phyloP scores from a whole-genome alignment of 2,113 vertebrate genomes.

The Gallinago media region DNA sequence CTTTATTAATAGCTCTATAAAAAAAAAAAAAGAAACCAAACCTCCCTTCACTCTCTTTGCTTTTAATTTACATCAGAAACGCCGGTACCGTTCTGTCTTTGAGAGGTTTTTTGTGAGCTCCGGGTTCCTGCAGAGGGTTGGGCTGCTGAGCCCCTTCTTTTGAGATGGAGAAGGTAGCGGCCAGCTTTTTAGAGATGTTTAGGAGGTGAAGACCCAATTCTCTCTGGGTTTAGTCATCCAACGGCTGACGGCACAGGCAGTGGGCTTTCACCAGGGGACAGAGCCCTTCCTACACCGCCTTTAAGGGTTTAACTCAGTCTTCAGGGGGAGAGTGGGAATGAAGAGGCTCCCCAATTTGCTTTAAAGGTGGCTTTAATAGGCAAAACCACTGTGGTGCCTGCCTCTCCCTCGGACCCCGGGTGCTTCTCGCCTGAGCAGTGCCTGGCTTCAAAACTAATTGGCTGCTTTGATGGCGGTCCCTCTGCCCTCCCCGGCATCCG shows the following conservation, averaged over 20 bases:
- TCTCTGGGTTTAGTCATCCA: neutral
- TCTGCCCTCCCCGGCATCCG: neutral
- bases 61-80: constrained; percentile 49
- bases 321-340: neutral
- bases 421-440: neutral
- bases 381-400: neutral
- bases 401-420: neutral
- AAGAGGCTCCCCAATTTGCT: neutral
- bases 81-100: neutral
- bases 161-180: neutral
- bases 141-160: neutral
- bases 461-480: constrained; percentile 13
- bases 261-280: neutral
- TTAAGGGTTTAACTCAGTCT: neutral
- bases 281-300: fast-evolving
- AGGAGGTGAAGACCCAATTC: neutral
- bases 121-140: neutral
- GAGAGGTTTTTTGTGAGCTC: neutral
- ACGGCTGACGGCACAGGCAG: neutral
- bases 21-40: neutral
- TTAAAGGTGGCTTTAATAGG: neutral
- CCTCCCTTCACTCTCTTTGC: neutral
- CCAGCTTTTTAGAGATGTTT: neutral
- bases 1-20: constrained; percentile 51
- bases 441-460: constrained; percentile 52